These are phyloP conservation scores for Lepilemur ruficaudatus DNA, from an alignment of 2,797 vertebrate species.

Conservation along the genomic window DNA sequence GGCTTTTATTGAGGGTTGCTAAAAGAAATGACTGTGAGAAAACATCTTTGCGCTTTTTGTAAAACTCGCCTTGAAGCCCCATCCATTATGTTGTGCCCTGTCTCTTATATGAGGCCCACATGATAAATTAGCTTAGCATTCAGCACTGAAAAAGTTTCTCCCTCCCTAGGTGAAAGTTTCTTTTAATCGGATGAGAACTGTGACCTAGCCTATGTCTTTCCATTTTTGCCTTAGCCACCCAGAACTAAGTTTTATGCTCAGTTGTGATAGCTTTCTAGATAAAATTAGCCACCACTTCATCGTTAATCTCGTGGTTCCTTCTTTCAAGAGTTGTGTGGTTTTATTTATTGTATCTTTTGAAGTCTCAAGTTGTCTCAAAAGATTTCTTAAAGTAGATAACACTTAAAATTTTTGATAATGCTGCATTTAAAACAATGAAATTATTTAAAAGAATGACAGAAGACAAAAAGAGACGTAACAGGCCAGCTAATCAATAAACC, in stretches of 20 bases:
- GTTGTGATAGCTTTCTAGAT: neutral
- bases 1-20: constrained; percentile 44
- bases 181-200: neutral
- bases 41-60: neutral
- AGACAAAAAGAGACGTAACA: constrained; percentile 11
- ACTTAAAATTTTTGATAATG: neutral
- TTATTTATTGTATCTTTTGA: constrained; percentile 27
- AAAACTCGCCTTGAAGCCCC: neutral
- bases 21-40: constrained; percentile 29
- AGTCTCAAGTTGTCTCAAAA: neutral
- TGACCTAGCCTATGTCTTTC: neutral
- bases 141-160: neutral
- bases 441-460: constrained; percentile 11
- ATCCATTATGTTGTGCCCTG: neutral
- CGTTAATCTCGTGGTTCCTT: neutral
- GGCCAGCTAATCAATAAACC: constrained; percentile 43
- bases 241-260: neutral
- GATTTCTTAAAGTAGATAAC: neutral
- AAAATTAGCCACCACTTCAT: neutral
- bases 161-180: neutral
- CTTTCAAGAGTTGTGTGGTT: neutral
- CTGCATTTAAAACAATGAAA: neutral
- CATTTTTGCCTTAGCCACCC: neutral
- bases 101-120: neutral
- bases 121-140: neutral